Evolutionary conservation across 2,113 vertebrate species (phyloP), one percentile per base, ranked within the genome.

Genomic region (Alosa alosa): DNA sequence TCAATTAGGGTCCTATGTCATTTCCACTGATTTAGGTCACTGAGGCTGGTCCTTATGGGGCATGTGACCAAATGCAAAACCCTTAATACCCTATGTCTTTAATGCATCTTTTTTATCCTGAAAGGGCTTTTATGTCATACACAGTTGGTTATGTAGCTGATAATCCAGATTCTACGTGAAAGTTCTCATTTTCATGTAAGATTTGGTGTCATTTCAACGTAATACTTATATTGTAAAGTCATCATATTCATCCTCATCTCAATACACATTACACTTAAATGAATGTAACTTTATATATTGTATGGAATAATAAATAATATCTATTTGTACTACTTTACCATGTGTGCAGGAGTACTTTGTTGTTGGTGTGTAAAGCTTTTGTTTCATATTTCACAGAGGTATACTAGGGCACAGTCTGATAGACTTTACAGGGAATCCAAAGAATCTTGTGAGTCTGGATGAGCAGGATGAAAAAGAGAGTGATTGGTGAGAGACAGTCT

Each of bases 201-300:
- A 39, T 78, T 36, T 17, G 72, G 11, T 36, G 13, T 78, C 31
- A 78, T 78, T 78, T 15, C 31, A 39, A 39, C 15, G 72, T 78
- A 36, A 78, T 78, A 39, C 72, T 78, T 39, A 36, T 39, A 39
- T 13, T 18, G 31, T 78, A 17, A 39, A 15, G 31, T 17, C 36
- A 4, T 39, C 39, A 78, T 78, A 78, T 78, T 36, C 36, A 39
- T 39, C 31, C 13, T 78, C n/a, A 25, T 64, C 60, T 64, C 25
- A 78, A 17, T 78, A 17, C 72, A 36, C 72, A 78, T 10, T 78
- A 15, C 25, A 78, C 72, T 78, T 78, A 78, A 78, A 78, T 78
- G 72, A 78, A 78, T 78, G 72, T 78, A 78, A 78, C 72, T 78
- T 78, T 78, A 78, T 78, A 78, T 78, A 39, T 78, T 78, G 72